A percentile compares a stretch with the other conserved stretches of the same genome.
Conservation (phyloP, 1,140 invertebrate species). For the Harlomillsia oculata region DNA sequence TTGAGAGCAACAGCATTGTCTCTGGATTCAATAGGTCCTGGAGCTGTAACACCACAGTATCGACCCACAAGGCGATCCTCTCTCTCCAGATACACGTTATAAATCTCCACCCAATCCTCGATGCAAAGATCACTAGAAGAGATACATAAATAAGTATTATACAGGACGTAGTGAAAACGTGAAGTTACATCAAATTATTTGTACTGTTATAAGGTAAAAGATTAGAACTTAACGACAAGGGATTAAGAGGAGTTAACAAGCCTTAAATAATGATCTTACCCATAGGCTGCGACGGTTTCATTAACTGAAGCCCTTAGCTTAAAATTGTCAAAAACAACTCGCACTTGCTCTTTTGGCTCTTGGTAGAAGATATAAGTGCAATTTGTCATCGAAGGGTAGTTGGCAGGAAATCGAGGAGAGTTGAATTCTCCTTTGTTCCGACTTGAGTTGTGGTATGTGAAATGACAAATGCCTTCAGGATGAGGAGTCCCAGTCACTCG, state of each 20-base stretch:
- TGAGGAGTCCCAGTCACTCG: conserved; percentile 88
- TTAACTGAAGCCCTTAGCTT: conserved; percentile 62
- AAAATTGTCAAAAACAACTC: conserved; percentile 85
- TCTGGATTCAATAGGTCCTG: conserved; percentile 77
- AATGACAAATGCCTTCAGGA: conserved; percentile 76
- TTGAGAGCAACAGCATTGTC: conserved; percentile 70
- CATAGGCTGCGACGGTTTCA: conserved; percentile 45
- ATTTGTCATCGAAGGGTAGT: conserved; percentile 85
- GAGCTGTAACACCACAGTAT: conserved; percentile 39
- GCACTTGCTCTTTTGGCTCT: conserved; percentile 78
- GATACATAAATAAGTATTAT: neutral
- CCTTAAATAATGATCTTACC: conserved; percentile 41
- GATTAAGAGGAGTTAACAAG: neutral
- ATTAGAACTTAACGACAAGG: neutral
- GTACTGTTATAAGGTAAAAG: neutral
- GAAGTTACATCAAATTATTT: conserved; percentile 11
- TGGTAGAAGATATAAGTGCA: conserved; percentile 83
- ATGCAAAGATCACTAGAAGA: conserved; percentile 50
- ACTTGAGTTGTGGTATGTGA: conserved; percentile 76
- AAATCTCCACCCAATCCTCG: conserved; percentile 88
- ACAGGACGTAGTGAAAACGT: conserved; percentile 44
- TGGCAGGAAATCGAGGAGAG: conserved; percentile 87
- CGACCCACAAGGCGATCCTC: conserved; percentile 71
- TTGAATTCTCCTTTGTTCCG: conserved; percentile 84
- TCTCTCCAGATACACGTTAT: conserved; percentile 69